Evolutionary conservation across 2,888 invertebrate species (phyloP).

Genomic region (Erebia aethiops): DNA sequence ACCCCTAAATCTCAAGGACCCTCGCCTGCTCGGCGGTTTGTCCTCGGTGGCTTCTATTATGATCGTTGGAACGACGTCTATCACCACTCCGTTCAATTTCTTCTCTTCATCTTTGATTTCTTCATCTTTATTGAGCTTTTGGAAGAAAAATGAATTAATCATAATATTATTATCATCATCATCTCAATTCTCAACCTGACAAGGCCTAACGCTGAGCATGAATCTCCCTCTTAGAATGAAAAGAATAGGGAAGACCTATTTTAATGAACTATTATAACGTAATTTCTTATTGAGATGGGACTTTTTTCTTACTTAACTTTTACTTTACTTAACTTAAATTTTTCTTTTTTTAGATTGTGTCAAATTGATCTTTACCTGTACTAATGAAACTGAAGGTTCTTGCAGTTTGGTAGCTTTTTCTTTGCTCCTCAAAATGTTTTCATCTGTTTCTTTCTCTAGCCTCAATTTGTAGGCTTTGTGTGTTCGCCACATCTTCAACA

Average conservation of each 20-base stretch:
- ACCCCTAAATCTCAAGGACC: conserved; percentile 84
- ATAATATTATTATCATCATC: no score
- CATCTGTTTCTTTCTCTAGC: conserved; percentile 89
- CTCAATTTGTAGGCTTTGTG: conserved; percentile 88
- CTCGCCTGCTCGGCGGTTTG: conserved; percentile 62
- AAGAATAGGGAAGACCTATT: no score
- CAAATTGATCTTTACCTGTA: conserved; percentile 69
- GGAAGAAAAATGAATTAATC: background rate
- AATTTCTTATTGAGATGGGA: no score
- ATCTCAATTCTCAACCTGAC: no score
- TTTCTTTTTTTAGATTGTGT: background rate
- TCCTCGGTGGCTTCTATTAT: conserved; percentile 68
- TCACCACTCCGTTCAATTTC: conserved; percentile 66
- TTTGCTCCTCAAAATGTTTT: conserved; percentile 88
- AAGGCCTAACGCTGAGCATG: no score
- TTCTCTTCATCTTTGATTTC: conserved; percentile 59
- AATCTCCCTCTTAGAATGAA: no score
- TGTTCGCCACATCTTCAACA: conserved; percentile 85
- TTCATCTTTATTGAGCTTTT: conserved; percentile 63
- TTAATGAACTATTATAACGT: no score
- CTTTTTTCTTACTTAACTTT: no score
- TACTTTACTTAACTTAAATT: no score
- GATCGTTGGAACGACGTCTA: conserved; percentile 61
- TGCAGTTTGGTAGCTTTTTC: conserved; percentile 88
- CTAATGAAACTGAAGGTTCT: conserved; percentile 83